A percentile compares a stretch with the other conserved stretches of the same genome.
phyloP scores from a whole-genome alignment of 2,888 invertebrate genomes.

The Malthinus seriepunctatus region DNA sequence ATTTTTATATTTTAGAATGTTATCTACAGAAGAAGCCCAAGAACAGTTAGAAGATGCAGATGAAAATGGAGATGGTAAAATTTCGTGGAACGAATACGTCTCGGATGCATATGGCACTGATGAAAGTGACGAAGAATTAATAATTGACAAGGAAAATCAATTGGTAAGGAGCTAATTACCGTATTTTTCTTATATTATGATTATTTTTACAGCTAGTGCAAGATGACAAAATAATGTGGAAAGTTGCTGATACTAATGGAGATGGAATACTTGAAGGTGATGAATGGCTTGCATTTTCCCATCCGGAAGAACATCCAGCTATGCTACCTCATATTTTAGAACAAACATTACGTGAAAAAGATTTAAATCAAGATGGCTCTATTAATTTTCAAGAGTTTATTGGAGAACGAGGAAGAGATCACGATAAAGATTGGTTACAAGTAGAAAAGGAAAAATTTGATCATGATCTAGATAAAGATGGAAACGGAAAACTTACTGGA shows the following conservation, averaged over 20 bases:
- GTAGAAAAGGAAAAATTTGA: conserved; percentile 83
- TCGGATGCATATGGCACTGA: conserved; percentile 81
- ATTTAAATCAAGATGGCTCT: conserved; percentile 79
- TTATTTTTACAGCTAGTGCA: conserved; percentile 57
- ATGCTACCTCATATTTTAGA: conserved; percentile 82
- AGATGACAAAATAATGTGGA: conserved; percentile 87
- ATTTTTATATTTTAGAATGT: conserved; percentile 60
- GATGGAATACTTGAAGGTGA: conserved; percentile 74
- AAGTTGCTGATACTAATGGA: conserved; percentile 79
- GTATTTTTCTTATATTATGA: neutral
- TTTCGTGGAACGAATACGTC: conserved; percentile 92
- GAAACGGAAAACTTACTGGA: conserved; percentile 77
- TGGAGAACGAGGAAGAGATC: conserved; percentile 68
- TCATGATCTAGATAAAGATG: conserved; percentile 80
- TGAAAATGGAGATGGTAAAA: conserved; percentile 74
- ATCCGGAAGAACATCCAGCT: conserved; percentile 89
- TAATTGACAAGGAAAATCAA: conserved; percentile 43
- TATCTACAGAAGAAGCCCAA: conserved; percentile 84
- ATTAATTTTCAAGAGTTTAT: conserved; percentile 86
- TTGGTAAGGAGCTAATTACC: conserved; percentile 34
- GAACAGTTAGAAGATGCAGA: conserved; percentile 88
- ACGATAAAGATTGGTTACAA: conserved; percentile 73
- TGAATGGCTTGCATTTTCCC: conserved; percentile 89
- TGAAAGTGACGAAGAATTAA: conserved; percentile 49
- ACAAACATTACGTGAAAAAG: conserved; percentile 86